Percentiles rank a stretch among this genome's conserved stretches.
Conservation (phyloP, 2,797 vertebrate genomes). For the Selene dorsalis region DNA sequence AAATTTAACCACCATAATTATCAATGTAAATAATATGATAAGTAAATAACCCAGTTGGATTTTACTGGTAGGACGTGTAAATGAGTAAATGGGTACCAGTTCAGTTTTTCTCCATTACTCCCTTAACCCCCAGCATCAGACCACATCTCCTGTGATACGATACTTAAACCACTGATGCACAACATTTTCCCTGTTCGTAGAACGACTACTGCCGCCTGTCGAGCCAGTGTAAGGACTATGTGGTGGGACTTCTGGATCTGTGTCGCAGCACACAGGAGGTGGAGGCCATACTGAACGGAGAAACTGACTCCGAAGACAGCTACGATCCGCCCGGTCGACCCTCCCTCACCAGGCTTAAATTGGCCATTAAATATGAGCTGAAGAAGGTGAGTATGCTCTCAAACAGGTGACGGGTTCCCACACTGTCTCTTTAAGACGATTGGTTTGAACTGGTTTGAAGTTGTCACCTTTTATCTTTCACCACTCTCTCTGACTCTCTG, state of each 20-base stretch:
- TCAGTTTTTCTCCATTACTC: background rate
- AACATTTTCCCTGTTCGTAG: slow-evolving; percentile 71
- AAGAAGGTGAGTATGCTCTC: slow-evolving; percentile 90
- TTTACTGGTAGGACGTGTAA: background rate
- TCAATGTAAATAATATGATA: background rate
- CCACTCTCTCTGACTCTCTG: background rate
- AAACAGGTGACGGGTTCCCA: background rate
- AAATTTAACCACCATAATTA: slow-evolving; percentile 27
- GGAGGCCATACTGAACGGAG: slow-evolving; percentile 96
- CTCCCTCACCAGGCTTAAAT: slow-evolving; percentile 93
- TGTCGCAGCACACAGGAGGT: slow-evolving; percentile 99
- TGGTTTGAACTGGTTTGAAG: too few species aligned
- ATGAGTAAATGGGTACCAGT: background rate
- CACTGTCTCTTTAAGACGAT: too few species aligned
- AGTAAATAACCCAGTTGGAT: background rate
- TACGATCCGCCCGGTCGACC: slow-evolving; percentile 85
- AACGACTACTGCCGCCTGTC: slow-evolving; percentile 97
- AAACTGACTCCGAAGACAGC: slow-evolving; percentile 84
- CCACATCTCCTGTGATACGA: background rate
- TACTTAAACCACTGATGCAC: background rate
- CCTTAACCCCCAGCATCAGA: background rate
- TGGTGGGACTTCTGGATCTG: slow-evolving; percentile 96
- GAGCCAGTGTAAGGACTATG: slow-evolving; percentile 98
- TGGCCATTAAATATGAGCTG: slow-evolving; percentile 98
- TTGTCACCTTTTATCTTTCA: background rate